These are phyloP conservation scores for Rostratula benghalensis DNA, from an alignment of 2,113 vertebrate genomes.

Conservation along the genomic window DNA sequence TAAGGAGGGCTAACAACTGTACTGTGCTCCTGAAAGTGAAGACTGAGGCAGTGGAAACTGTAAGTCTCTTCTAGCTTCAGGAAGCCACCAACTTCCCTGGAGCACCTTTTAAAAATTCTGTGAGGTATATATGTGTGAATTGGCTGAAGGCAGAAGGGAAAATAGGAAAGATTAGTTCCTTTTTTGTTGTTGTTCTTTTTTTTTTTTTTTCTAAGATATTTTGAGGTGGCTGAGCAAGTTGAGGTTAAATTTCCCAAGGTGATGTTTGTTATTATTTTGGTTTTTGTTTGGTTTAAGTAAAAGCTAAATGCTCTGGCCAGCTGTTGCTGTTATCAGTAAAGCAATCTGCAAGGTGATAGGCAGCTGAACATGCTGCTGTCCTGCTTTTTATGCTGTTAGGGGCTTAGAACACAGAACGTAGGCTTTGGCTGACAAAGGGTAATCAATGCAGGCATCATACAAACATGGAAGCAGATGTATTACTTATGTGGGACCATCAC, in stretches of 20 bases:
- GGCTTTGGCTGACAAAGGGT: background rate
- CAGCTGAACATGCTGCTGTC: background rate
- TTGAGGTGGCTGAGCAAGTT: background rate
- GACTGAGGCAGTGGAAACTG: background rate
- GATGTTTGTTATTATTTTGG: background rate
- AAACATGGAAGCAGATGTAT: background rate
- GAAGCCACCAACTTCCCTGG: background rate
- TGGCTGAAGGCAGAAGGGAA: background rate
- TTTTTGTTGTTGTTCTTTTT: background rate
- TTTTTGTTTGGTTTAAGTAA: background rate
- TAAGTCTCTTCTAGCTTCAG: background rate
- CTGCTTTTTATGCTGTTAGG: background rate
- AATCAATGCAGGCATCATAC: background rate
- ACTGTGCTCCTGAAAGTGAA: background rate
- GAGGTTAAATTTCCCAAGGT: background rate
- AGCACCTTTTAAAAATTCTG: background rate
- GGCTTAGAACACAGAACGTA: background rate
- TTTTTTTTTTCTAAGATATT: background rate
- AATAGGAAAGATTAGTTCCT: background rate
- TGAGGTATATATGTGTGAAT: background rate
- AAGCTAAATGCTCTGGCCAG: background rate
- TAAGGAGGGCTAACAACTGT: background rate
- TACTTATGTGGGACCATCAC: accelerated
- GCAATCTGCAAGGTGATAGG: background rate
- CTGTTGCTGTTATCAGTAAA: background rate